Conservation (phyloP, 2,797 vertebrate species). For the Syncerus caffer region DNA sequence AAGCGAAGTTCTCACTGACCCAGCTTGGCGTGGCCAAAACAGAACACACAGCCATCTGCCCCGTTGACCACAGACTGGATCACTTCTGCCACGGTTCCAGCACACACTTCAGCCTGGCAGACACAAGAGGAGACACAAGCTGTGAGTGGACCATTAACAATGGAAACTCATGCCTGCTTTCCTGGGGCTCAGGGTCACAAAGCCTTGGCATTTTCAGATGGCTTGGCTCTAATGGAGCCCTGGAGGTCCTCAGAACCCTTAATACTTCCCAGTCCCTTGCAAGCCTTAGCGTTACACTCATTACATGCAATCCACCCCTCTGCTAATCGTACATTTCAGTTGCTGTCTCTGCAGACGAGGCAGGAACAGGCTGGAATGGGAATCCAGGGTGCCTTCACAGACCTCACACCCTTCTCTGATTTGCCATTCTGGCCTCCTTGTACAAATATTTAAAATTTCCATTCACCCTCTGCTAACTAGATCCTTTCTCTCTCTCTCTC, state of each 20-base stretch:
- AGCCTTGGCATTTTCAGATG: background rate
- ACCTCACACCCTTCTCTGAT: background rate
- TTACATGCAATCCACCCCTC: background rate
- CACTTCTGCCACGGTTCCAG: constrained; percentile 93
- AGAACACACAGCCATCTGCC: constrained; percentile 95
- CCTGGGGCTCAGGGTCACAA: background rate
- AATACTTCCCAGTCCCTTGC: fast-evolving
- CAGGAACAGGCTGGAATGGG: background rate
- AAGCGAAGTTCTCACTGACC: constrained; percentile 86
- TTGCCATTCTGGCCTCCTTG: background rate
- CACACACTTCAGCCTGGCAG: constrained; percentile 93
- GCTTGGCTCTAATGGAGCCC: background rate
- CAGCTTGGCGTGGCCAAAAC: constrained; percentile 92
- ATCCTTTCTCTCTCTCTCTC: too few species aligned
- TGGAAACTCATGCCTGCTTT: fast-evolving
- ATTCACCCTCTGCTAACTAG: background rate
- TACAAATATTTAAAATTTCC: background rate
- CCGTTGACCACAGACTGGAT: constrained; percentile 97
- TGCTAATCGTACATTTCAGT: background rate
- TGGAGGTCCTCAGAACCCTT: background rate
- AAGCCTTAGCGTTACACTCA: background rate
- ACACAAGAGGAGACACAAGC: background rate
- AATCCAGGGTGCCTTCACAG: fast-evolving
- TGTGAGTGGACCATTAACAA: background rate
- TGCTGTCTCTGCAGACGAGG: background rate